These are phyloP conservation scores for Anhinga rufa DNA, from an alignment of 2,113 vertebrate species.

Conservation along the genomic window DNA sequence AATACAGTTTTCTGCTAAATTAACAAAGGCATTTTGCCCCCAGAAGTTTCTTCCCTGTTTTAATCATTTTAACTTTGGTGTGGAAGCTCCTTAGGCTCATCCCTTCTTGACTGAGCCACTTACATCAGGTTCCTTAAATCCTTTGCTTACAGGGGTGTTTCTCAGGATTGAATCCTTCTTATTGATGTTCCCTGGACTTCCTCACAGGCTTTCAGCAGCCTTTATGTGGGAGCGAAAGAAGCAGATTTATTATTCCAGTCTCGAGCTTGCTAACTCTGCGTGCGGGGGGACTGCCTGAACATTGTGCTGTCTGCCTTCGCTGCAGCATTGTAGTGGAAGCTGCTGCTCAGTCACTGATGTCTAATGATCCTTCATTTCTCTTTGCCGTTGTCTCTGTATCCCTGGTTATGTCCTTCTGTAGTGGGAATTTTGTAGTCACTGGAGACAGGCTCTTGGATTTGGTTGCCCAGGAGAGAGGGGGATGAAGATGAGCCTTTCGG, in stretches of 20 bases:
- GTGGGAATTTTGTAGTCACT: neutral
- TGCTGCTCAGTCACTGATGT: neutral
- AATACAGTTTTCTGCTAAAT: neutral
- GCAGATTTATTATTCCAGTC: constrained; percentile 22
- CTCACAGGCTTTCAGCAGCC: neutral
- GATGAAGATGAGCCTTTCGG: neutral
- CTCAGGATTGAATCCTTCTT: neutral
- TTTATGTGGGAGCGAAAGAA: neutral
- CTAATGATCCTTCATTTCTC: neutral
- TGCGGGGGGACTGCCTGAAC: neutral
- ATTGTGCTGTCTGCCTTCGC: neutral
- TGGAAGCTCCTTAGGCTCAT: neutral
- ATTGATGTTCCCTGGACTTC: neutral
- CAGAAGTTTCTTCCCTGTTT: neutral
- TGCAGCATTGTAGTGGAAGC: accelerated
- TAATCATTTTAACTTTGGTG: neutral
- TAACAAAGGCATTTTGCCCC: neutral
- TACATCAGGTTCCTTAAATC: neutral
- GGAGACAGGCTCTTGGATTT: neutral
- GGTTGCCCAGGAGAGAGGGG: neutral
- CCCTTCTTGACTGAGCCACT: neutral
- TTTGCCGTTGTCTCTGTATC: neutral
- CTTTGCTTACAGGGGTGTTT: neutral
- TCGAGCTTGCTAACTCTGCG: accelerated
- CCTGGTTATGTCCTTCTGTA: neutral